Evolutionary conservation across 2,113 vertebrate genomes (phyloP).

Genomic region (Cheilinus undulatus): DNA sequence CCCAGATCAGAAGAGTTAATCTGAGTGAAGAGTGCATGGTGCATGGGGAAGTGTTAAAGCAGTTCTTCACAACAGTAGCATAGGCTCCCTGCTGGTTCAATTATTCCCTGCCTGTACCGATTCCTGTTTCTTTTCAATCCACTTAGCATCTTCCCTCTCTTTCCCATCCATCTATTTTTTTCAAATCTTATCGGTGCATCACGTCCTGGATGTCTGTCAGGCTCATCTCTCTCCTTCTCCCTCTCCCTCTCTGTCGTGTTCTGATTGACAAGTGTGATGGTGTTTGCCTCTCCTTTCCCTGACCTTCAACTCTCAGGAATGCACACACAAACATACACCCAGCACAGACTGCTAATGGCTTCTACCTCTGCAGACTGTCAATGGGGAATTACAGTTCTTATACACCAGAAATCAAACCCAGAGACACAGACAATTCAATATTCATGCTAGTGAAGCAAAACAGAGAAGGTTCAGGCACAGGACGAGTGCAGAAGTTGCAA

Average conservation of each 20-base stretch:
- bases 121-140: slow-evolving; percentile 21
- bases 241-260: slow-evolving; percentile 7
- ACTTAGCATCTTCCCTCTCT: not conserved
- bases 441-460: slow-evolving; percentile 30
- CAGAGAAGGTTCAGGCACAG: not conserved
- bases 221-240: not conserved
- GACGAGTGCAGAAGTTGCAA: not conserved
- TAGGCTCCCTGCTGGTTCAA: slow-evolving; percentile 28
- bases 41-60: slow-evolving; percentile 35
- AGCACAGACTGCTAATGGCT: slow-evolving; percentile 70
- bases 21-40: slow-evolving; percentile 5
- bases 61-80: not conserved
- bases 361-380: slow-evolving; percentile 51
- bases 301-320: slow-evolving; percentile 74
- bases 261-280: slow-evolving; percentile 74
- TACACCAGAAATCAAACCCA: slow-evolving; percentile 27
- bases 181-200: slow-evolving; percentile 18
- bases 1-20: slow-evolving; percentile 37
- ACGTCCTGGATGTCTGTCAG: slow-evolving; percentile 9
- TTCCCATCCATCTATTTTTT: not conserved
- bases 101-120: slow-evolving; percentile 50
- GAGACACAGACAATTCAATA: slow-evolving; percentile 26
- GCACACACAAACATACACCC: slow-evolving; percentile 37
- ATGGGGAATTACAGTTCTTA: slow-evolving; percentile 47
- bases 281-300: slow-evolving; percentile 70